phyloP scores from a whole-genome alignment of 2,797 vertebrate genomes.

The Notolepis coatsorum region DNA sequence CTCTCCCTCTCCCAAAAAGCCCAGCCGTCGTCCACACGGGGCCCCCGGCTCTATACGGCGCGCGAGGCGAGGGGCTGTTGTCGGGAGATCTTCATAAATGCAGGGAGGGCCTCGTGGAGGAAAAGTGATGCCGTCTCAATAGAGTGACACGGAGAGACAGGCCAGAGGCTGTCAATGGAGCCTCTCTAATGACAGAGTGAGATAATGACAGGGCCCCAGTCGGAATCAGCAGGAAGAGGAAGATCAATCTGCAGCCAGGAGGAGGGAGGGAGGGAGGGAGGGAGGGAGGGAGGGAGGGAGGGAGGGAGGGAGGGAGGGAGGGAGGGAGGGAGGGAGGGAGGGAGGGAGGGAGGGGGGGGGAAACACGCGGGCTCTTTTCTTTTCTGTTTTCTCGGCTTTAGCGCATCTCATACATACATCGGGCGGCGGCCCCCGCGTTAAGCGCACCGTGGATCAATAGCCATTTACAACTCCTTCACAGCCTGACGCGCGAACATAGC shows the following conservation, averaged over 20 bases:
- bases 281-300: slow-evolving; percentile 92
- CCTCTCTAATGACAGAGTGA: slow-evolving; percentile 99
- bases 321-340: slow-evolving; percentile 92
- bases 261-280: slow-evolving; percentile 92
- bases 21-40: slow-evolving; percentile 41
- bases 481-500: slow-evolving; percentile 96
- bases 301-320: slow-evolving; percentile 91
- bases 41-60: slow-evolving; percentile 64
- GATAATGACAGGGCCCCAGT: slow-evolving; percentile 99
- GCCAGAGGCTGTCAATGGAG: slow-evolving; percentile 94
- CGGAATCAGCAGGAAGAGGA: slow-evolving; percentile 99
- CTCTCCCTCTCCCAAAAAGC: slow-evolving; percentile 49
- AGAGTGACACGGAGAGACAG: slow-evolving; percentile 99
- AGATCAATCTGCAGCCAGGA: slow-evolving; percentile 99
- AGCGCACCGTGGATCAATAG: slow-evolving; percentile 99
- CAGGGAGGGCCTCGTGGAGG: slow-evolving; percentile 94
- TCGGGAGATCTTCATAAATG: slow-evolving; percentile 97
- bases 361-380: slow-evolving; percentile 74
- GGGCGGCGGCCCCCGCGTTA: slow-evolving; percentile 93
- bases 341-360: slow-evolving; percentile 75
- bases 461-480: slow-evolving; percentile 99
- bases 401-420: slow-evolving; percentile 92
- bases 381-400: slow-evolving; percentile 94
- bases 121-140: slow-evolving; percentile 99
- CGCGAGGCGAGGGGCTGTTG: slow-evolving; percentile 89